Percentiles rank a stretch among this genome's conserved stretches.
phyloP scores from a whole-genome alignment of 1,140 invertebrate genomes.

The Brachionus asplanchnoidis region DNA sequence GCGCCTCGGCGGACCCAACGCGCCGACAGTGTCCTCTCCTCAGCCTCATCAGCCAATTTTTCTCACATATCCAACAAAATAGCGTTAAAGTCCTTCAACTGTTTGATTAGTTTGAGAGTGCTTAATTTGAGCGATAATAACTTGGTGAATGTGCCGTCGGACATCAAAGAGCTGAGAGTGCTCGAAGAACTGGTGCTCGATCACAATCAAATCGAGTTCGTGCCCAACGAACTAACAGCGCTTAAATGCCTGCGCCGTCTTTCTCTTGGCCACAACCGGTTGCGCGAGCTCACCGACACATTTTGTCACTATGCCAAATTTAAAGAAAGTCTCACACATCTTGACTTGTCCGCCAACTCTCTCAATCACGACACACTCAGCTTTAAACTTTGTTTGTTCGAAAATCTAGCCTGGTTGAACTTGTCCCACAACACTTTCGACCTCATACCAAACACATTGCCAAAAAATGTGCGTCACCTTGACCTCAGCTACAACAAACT shows the following conservation, averaged over 20 bases:
- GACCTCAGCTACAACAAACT: not conserved
- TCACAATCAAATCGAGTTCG: not conserved
- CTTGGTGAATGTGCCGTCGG: conserved; percentile 2
- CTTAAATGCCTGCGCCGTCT: not conserved
- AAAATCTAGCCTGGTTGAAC: not conserved
- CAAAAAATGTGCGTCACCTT: not conserved
- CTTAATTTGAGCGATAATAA: not conserved
- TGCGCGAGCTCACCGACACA: not conserved
- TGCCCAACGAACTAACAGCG: conserved; percentile 1
- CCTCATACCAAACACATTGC: conserved; percentile 6
- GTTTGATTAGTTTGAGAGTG: not conserved
- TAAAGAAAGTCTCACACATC: not conserved
- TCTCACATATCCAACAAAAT: not conserved
- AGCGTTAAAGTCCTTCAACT: not conserved
- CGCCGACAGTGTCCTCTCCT: not conserved
- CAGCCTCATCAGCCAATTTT: not conserved
- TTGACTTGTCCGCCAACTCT: not conserved
- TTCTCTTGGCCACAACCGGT: not conserved
- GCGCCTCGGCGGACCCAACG: not conserved
- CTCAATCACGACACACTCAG: not conserved
- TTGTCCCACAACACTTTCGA: not conserved
- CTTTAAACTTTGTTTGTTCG: not conserved
- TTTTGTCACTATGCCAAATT: conserved; percentile 22
- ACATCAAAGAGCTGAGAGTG: not conserved
- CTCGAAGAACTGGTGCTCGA: not conserved